Conservation (phyloP, 1,140 invertebrate genomes). For the Panagrolaimus sp. region DNA sequence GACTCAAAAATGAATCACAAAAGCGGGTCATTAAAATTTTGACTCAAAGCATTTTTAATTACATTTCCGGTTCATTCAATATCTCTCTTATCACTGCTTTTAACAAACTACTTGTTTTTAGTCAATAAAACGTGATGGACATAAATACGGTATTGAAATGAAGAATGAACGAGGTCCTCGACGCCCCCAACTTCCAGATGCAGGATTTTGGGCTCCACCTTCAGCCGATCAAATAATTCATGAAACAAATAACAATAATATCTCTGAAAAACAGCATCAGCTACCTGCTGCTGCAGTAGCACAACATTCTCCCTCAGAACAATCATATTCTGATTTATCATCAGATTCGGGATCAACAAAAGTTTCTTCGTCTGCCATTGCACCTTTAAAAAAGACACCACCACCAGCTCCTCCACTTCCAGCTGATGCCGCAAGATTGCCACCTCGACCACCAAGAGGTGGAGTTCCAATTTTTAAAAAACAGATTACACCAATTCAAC, state of each 20-base stretch:
- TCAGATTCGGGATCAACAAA: not conserved
- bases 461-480: too few species aligned
- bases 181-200: not conserved
- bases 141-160: constrained; percentile 9
- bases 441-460: not conserved
- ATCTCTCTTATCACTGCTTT: too few species aligned
- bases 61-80: too few species aligned
- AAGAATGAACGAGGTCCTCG: constrained; percentile 1
- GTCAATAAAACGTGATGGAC: constrained; percentile 5
- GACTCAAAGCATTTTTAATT: too few species aligned
- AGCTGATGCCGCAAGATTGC: not conserved
- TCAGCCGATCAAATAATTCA: not conserved
- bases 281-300: too few species aligned
- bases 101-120: not conserved
- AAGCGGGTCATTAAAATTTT: too few species aligned
- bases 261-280: not conserved
- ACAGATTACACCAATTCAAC: not conserved
- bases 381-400: not conserved
- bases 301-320: not conserved
- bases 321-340: not conserved
- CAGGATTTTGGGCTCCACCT: not conserved
- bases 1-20: too few species aligned
- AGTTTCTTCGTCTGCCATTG: too few species aligned
- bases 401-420: constrained; percentile 5
- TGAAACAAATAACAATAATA: constrained; percentile 6